These are phyloP conservation scores for Suillia variegata DNA, from an alignment of 2,888 invertebrate genomes.

Conservation along the genomic window DNA sequence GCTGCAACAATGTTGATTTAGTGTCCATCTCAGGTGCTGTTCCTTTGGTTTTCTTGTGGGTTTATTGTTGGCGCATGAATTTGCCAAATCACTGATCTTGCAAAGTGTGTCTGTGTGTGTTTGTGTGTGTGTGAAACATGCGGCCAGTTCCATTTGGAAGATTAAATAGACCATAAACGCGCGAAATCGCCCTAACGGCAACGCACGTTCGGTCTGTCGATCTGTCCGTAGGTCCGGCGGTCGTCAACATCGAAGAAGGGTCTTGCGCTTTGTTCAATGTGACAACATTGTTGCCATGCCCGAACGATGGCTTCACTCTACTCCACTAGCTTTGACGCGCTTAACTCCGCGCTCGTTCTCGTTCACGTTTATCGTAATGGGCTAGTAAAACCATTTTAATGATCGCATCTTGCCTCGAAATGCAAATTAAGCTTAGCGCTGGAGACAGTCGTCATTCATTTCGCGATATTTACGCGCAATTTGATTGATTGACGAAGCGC, in stretches of 20 bases:
- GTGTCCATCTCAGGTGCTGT: not conserved
- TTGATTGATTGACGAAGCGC: conserved; percentile 21
- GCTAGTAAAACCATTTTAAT: conserved; percentile 26
- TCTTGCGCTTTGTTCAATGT: conserved; percentile 16
- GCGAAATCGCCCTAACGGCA: conserved; percentile 38
- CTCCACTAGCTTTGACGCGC: conserved; percentile 12
- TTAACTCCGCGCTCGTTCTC: not conserved
- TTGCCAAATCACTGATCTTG: not conserved
- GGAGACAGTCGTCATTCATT: conserved; percentile 11
- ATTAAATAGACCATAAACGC: conserved; percentile 51
- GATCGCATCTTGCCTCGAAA: conserved; percentile 25
- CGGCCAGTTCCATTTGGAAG: conserved; percentile 36
- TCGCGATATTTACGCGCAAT: conserved; percentile 22
- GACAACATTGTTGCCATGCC: conserved; percentile 21
- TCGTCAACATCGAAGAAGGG: too few relatives aligned
- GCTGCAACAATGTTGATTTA: not conserved
- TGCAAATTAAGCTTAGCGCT: conserved; percentile 20
- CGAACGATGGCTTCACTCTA: conserved; percentile 2
- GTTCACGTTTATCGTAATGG: conserved; percentile 16
- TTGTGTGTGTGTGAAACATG: too few relatives aligned
- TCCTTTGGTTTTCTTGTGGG: too few relatives aligned
- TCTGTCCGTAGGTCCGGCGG: not conserved
- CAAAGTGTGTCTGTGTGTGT: too few relatives aligned
- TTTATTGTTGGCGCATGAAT: not conserved
- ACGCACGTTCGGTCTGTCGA: conserved; percentile 51